Evolutionary conservation across 2,888 invertebrate genomes (phyloP).

Genomic region (Macrosoma leucophasiata): DNA sequence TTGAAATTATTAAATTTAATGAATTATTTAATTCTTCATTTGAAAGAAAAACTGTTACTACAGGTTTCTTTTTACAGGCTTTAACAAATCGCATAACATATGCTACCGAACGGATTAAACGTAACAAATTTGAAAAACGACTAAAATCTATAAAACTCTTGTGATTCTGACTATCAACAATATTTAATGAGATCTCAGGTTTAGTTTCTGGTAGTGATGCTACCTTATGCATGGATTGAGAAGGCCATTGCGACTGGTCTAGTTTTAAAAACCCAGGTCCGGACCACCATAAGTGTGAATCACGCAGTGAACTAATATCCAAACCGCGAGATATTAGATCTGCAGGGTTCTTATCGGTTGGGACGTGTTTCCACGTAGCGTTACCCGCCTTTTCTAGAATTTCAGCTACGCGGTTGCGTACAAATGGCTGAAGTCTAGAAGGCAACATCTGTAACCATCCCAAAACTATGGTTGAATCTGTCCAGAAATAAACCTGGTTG

Average conservation of each 20-base stretch:
- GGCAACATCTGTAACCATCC: too few species aligned
- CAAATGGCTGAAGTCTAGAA: too few species aligned
- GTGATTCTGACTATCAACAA: not conserved
- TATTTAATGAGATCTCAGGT: conserved; percentile 1
- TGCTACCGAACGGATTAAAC: conserved; percentile 17
- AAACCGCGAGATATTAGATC: conserved; percentile 12
- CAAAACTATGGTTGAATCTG: conserved; percentile 30
- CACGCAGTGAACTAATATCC: not conserved
- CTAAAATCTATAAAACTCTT: conserved; percentile 12
- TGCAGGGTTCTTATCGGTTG: conserved; percentile 8
- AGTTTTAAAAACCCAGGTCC: conserved; percentile 1
- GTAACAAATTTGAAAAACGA: conserved; percentile 16
- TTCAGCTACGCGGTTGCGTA: too few species aligned
- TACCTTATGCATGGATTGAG: too few species aligned
- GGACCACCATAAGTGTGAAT: conserved; percentile 8
- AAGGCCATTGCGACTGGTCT: too few species aligned
- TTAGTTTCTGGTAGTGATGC: not conserved
- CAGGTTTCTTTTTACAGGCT: conserved; percentile 10
- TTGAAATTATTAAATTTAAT: conserved; percentile 15
- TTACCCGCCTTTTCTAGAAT: not conserved
- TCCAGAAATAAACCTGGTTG: conserved; percentile 24
- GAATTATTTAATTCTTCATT: conserved; percentile 13
- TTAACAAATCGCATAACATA: conserved; percentile 22
- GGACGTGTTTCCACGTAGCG: conserved; percentile 5
- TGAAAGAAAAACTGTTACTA: not conserved